Conservation (phyloP, 2,888 invertebrate genomes). For the Unio delphinus region DNA sequence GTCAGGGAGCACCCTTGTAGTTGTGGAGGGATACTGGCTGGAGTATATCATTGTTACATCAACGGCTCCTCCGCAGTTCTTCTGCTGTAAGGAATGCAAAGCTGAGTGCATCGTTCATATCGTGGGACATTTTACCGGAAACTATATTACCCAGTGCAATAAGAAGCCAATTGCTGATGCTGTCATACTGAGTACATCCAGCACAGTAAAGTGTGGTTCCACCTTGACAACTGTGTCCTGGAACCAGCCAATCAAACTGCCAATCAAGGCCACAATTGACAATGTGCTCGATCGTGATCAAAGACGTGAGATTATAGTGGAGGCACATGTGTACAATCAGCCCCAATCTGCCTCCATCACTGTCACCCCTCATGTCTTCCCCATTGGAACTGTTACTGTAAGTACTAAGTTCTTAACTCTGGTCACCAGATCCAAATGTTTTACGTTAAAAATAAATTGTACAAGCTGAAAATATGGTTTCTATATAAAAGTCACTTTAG, state of each 20-base stretch:
- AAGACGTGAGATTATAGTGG: conserved; percentile 23
- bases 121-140: conserved; percentile 31
- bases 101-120: conserved; percentile 50
- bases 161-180: conserved; percentile 34
- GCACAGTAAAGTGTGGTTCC: conserved; percentile 39
- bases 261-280: conserved; percentile 50
- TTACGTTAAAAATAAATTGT: too few species aligned
- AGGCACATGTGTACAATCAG: conserved; percentile 35
- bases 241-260: conserved; percentile 38
- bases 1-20: conserved; percentile 23
- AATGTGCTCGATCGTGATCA: conserved; percentile 44
- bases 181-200: conserved; percentile 24
- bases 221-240: conserved; percentile 38
- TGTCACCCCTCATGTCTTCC: conserved; percentile 20
- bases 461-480: too few species aligned
- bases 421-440: too few species aligned
- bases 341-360: conserved; percentile 27
- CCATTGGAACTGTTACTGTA: conserved; percentile 17
- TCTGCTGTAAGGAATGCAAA: conserved; percentile 47
- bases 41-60: conserved; percentile 38
- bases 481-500: too few species aligned
- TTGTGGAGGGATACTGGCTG: conserved; percentile 43
- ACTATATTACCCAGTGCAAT: conserved; percentile 34
- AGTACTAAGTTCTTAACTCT: background rate
- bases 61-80: conserved; percentile 49